These are phyloP conservation scores for Atrina japonica DNA, from an alignment of 2,888 invertebrate genomes.

Conservation along the genomic window DNA sequence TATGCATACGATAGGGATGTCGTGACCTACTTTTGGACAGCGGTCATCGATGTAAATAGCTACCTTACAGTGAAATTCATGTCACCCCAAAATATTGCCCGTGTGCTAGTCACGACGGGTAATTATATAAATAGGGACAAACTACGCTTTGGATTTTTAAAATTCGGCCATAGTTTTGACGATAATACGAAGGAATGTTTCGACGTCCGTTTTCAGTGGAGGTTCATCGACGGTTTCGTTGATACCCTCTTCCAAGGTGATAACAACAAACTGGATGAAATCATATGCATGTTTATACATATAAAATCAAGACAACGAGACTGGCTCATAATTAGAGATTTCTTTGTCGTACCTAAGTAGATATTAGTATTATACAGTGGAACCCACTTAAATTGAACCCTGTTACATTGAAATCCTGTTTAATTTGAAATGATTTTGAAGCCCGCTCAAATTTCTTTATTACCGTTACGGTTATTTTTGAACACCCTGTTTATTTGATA, in stretches of 20 bases:
- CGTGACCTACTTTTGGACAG: constrained; percentile 26
- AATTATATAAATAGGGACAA: constrained; percentile 20
- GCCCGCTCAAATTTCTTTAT: too few species aligned
- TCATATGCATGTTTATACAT: constrained; percentile 2
- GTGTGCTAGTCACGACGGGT: constrained; percentile 23
- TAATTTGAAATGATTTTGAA: too few species aligned
- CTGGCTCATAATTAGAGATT: constrained; percentile 21
- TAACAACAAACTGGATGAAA: neutral
- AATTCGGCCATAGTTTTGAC: neutral
- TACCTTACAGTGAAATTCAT: constrained; percentile 12
- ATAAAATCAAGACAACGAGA: constrained; percentile 19
- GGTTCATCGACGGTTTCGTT: constrained; percentile 12
- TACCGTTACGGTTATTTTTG: too few species aligned
- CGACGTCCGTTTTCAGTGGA: constrained; percentile 12
- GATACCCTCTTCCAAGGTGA: neutral
- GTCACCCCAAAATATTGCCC: constrained; percentile 10
- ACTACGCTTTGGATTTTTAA: constrained; percentile 1
- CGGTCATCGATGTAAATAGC: constrained; percentile 6
- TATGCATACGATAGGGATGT: constrained; percentile 30
- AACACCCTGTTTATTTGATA: too few species aligned
- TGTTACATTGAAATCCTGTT: too few species aligned
- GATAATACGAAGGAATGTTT: neutral
- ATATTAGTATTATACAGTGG: too few species aligned
- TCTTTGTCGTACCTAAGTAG: constrained; percentile 4
- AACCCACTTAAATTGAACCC: too few species aligned